These are phyloP conservation scores for Neotoma lepida DNA, from an alignment of 2,113 vertebrate genomes.

Conservation along the genomic window DNA sequence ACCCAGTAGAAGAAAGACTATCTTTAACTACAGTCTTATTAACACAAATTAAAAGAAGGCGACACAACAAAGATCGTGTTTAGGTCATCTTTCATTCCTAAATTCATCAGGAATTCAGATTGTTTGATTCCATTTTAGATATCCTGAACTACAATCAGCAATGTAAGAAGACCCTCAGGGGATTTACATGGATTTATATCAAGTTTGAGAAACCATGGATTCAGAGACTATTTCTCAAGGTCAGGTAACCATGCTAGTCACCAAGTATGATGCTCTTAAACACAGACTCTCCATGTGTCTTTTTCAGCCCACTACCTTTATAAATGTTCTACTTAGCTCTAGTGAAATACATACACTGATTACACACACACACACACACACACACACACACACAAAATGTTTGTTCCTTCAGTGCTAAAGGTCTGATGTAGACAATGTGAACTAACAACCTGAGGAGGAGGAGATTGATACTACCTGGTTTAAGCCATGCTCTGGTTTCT, in stretches of 20 bases:
- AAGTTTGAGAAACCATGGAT: neutral
- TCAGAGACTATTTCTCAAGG: neutral
- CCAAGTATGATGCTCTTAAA: neutral
- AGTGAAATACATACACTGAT: neutral
- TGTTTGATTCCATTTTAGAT: neutral
- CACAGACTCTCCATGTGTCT: neutral
- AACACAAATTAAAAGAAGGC: neutral
- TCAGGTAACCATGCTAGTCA: neutral
- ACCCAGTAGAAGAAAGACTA: neutral
- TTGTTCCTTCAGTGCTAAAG: neutral
- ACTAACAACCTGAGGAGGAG: neutral
- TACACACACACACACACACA: too few relatives aligned
- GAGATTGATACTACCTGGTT: neutral
- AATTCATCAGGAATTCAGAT: neutral
- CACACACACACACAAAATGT: too few relatives aligned
- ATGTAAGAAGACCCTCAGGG: neutral
- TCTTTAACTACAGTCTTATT: constrained; percentile 3
- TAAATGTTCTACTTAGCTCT: neutral
- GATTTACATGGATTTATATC: neutral
- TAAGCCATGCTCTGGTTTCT: neutral
- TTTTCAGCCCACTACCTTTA: neutral
- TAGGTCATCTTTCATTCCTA: neutral
- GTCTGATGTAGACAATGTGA: neutral
- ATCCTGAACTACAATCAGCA: neutral
- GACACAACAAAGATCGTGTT: neutral